Evolutionary conservation across 2,797 vertebrate genomes (phyloP).

Genomic region (Lepidocolaptes lacrymiger): DNA sequence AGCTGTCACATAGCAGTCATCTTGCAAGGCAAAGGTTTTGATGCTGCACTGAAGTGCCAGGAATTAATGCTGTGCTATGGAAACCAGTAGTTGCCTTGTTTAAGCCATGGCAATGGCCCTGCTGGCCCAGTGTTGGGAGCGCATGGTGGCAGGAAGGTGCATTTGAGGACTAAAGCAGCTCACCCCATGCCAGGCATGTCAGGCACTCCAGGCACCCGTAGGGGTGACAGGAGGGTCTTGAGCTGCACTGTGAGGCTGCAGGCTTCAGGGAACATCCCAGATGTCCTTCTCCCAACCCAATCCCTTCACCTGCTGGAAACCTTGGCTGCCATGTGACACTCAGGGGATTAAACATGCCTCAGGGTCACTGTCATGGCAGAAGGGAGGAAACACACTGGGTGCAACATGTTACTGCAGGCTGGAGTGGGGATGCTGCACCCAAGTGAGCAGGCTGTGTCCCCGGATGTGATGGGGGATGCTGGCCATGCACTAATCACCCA

Average conservation of each 20-base stretch:
- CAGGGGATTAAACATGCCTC: not conserved
- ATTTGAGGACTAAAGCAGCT: fast-evolving
- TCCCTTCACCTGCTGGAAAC: not conserved
- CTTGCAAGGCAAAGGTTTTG: not conserved
- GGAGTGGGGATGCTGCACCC: fast-evolving
- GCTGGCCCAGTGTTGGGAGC: not conserved
- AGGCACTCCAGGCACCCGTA: fast-evolving
- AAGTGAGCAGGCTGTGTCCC: not conserved
- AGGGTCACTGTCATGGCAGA: not conserved
- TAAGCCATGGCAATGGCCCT: fast-evolving
- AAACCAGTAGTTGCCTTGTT: not conserved
- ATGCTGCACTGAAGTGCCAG: not conserved
- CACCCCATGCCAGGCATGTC: fast-evolving
- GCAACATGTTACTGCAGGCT: not conserved
- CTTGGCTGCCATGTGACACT: not conserved
- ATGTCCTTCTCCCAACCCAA: not conserved
- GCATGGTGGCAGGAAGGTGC: not conserved
- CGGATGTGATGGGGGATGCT: not conserved
- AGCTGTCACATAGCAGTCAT: fast-evolving
- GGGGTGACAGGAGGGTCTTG: not conserved
- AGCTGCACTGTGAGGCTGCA: fast-evolving
- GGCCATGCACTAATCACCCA: fast-evolving
- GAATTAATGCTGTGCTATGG: fast-evolving
- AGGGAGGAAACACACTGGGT: not conserved
- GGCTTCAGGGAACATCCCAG: not conserved